phyloP scores from a whole-genome alignment of 2,797 vertebrate species.

The Halcyon badia region DNA sequence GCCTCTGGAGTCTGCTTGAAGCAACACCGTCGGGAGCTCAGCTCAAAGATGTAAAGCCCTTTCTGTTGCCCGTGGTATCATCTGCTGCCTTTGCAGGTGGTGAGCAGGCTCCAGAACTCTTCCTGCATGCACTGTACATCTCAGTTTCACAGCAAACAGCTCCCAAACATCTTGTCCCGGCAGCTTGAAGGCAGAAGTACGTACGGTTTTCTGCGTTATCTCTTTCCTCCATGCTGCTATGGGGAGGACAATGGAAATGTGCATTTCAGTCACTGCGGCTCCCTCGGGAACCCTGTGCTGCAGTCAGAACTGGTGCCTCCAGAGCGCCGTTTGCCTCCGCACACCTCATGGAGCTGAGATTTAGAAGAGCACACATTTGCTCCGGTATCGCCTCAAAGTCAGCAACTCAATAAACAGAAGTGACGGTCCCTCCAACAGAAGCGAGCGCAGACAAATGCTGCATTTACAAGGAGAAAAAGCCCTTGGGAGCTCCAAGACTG shows the following conservation, averaged over 20 bases:
- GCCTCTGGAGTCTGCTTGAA: background rate
- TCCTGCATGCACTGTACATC: fast-evolving
- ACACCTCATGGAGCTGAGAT: fast-evolving
- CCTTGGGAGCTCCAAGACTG: background rate
- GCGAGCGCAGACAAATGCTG: background rate
- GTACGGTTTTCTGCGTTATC: background rate
- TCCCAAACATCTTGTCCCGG: background rate
- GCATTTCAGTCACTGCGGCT: background rate
- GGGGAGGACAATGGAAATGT: background rate
- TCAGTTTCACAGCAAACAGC: background rate
- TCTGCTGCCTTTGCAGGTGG: background rate
- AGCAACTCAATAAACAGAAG: background rate
- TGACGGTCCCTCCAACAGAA: fast-evolving
- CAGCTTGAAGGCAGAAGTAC: background rate
- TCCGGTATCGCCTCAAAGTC: fast-evolving
- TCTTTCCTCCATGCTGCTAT: background rate
- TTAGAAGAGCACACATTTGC: fast-evolving
- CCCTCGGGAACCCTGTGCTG: background rate
- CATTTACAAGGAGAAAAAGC: background rate
- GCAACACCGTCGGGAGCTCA: background rate
- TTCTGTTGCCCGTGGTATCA: background rate
- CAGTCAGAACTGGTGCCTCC: background rate
- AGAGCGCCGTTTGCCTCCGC: background rate
- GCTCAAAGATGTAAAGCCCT: background rate
- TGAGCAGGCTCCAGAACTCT: background rate